These are phyloP conservation scores for Tenebrosternarchus preto DNA, from an alignment of 2,113 vertebrate species.

Conservation along the genomic window DNA sequence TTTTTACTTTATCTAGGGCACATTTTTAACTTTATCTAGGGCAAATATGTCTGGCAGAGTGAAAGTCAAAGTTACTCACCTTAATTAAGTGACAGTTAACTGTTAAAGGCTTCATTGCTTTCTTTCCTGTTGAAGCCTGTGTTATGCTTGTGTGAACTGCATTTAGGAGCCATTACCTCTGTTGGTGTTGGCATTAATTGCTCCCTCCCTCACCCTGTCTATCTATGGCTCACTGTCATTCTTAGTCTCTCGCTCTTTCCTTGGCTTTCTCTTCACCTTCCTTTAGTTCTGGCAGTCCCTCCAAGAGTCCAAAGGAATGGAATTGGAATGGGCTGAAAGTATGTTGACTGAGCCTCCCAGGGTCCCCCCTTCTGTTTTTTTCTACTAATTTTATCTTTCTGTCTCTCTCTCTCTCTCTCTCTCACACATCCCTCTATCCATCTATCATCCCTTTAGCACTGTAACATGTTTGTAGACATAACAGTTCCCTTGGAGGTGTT, in stretches of 20 bases:
- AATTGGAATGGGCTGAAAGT: conserved; percentile 20
- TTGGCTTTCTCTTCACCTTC: conserved; percentile 24
- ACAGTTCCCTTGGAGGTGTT: conserved; percentile 35
- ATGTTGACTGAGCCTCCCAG: conserved; percentile 18
- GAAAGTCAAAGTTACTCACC: neutral
- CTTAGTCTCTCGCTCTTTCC: conserved; percentile 51
- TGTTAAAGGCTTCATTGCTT: neutral
- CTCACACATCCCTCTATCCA: neutral
- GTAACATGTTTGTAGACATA: conserved; percentile 45
- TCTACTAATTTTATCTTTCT: neutral
- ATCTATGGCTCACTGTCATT: conserved; percentile 44
- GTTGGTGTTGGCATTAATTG: conserved; percentile 75
- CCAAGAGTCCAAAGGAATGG: conserved; percentile 5
- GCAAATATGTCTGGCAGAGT: neutral
- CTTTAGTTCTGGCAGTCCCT: conserved; percentile 24
- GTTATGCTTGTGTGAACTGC: conserved; percentile 67
- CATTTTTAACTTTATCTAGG: neutral
- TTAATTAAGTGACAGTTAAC: neutral
- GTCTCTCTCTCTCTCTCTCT: neutral
- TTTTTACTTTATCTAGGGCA: too few relatives aligned
- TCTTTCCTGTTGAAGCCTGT: conserved; percentile 61
- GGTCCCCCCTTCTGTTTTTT: conserved; percentile 4
- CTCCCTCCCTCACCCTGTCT: conserved; percentile 58
- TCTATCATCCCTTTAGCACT: conserved; percentile 9
- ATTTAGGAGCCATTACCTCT: conserved; percentile 70